phyloP scores from a whole-genome alignment of 2,888 invertebrate genomes.

The Lissonota sp. region DNA sequence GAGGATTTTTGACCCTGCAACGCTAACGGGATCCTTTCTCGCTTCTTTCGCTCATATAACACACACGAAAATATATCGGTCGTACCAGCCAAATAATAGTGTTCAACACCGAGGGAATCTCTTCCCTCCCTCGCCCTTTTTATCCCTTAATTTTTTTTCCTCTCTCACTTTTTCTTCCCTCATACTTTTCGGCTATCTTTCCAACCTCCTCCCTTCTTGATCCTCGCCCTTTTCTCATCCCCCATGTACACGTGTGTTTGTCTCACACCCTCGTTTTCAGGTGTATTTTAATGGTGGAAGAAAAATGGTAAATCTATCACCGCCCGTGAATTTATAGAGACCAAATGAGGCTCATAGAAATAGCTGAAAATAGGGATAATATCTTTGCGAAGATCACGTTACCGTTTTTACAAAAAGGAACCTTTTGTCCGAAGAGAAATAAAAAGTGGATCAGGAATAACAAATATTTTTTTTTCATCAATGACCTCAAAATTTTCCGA shows the following conservation, averaged over 20 bases:
- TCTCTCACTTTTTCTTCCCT: slow-evolving; percentile 31
- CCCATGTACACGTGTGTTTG: not conserved
- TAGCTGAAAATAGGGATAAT: too few species aligned
- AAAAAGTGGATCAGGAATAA: too few species aligned
- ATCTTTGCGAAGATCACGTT: too few species aligned
- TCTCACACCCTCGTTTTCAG: slow-evolving; percentile 43
- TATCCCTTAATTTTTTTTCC: slow-evolving; percentile 30
- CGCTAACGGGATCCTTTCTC: slow-evolving; percentile 82
- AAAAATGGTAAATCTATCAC: too few species aligned
- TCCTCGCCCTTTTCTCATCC: slow-evolving; percentile 17
- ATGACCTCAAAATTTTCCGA: too few species aligned
- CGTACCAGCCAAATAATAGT: slow-evolving; percentile 79
- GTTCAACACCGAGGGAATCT: slow-evolving; percentile 71
- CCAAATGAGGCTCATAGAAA: too few species aligned
- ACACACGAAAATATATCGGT: slow-evolving; percentile 72
- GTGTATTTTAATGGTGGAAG: too few species aligned
- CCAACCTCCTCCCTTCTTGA: slow-evolving; percentile 65
- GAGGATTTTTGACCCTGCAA: slow-evolving; percentile 79
- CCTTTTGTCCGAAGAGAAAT: too few species aligned
- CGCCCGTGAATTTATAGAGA: too few species aligned
- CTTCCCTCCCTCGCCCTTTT: slow-evolving; percentile 34
- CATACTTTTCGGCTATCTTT: slow-evolving; percentile 5
- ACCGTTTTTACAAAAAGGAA: too few species aligned
- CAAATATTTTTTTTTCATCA: too few species aligned
- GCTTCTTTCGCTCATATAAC: slow-evolving; percentile 80